Evolutionary conservation across 2,888 invertebrate genomes (phyloP).

Genomic region (Dysmachus trigonus): DNA sequence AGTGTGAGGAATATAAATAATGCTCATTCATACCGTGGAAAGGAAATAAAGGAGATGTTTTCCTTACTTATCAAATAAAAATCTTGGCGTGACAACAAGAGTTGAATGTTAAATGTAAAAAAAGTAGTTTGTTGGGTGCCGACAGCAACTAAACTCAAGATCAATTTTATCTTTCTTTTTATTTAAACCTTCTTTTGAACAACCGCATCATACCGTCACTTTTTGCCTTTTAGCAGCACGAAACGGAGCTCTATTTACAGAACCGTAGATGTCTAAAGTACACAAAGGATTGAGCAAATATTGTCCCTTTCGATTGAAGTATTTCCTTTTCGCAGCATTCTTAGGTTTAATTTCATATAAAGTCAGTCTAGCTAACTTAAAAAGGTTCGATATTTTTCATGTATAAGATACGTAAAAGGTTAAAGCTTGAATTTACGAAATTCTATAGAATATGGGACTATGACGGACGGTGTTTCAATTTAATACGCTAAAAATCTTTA

Average conservation of each 20-base stretch:
- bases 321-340: slow-evolving; percentile 21
- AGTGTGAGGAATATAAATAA: not conserved
- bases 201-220: slow-evolving; percentile 44
- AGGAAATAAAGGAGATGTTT: not conserved
- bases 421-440: not conserved
- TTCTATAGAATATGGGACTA: not conserved
- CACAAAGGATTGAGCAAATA: slow-evolving; percentile 47
- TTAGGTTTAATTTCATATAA: not conserved
- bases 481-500: not conserved
- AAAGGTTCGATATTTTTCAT: not conserved
- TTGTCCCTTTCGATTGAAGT: slow-evolving; percentile 40
- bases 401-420: too few species aligned
- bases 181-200: slow-evolving; percentile 28
- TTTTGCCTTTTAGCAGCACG: slow-evolving; percentile 47
- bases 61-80: not conserved
- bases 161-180: not conserved
- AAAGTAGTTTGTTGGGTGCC: not conserved
- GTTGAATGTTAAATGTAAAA: not conserved
- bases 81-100: not conserved
- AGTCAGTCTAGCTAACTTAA: not conserved
- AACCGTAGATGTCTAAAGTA: slow-evolving; percentile 45
- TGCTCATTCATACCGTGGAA: not conserved
- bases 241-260: slow-evolving; percentile 46
- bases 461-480: not conserved
- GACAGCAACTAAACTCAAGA: not conserved